Evolutionary conservation across 2,113 vertebrate species (phyloP), one percentile per base, ranked within the genome.

Genomic region (Mesitornis unicolor): DNA sequence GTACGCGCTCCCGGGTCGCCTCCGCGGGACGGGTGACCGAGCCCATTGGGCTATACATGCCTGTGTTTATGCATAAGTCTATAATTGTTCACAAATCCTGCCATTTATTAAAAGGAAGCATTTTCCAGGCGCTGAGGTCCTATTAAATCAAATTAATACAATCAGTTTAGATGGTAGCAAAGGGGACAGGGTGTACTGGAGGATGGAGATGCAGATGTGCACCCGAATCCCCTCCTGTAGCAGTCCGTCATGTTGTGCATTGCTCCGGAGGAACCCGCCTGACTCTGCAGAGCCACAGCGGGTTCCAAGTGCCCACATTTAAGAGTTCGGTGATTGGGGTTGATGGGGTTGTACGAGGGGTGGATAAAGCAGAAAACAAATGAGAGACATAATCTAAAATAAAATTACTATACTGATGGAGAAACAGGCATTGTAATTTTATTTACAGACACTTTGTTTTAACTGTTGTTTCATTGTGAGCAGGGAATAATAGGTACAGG

Each of bases 101-200:
- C 31, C 1, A 6, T 18, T 70, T 51, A 43, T 50, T 54, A 1
- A 28, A 48, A 59, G 68, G 33, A 31, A 67, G 4, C 15, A 6
- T 59, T 42, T 80, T 47, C 25, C 63, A 36, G 17, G 17, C 1
- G 4, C 16, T 17, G 43, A 71, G 51, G n/a, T 88, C 9, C 54
- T 25, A 1, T 35, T n/a, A 29, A 76, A 60, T 45, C 33, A 9
- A 54, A 42, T 38, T 5, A 82, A 43, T 67, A 9, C 5, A 42
- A 14, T n/a, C n/a, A 4, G 1, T 69, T 7, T 3, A 38, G 59
- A 0, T 1, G 4, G 15, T 20, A 7, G 8, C 7, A 3, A 53
- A 53, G 73, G 70, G 36, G 13, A 29, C 17, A 3, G 86, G 33
- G 57, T 36, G 2, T 13, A 0, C 10, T 15, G 11, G 60, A 11